Base-by-base conservation (phyloP, 1,140 invertebrate species). In the Pogonus chalceus region DNA sequence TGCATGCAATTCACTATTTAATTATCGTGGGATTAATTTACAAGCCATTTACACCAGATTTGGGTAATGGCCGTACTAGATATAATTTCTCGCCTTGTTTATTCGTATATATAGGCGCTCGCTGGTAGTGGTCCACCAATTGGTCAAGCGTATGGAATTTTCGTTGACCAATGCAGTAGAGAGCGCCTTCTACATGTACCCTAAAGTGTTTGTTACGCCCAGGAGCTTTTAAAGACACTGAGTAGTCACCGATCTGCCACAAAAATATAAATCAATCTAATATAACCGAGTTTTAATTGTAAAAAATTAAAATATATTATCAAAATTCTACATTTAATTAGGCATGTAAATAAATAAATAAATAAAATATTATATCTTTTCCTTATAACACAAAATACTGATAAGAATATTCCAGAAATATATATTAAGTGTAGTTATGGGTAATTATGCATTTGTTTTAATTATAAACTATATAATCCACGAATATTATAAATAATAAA, bases 171-270 rank as follows among this genome's bases (percentile, higher is more conserved):
- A 99, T 99, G 70, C 92, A 94, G 69, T 93, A 97, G 52, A 92
- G 80, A 23, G 82, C 84, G 58, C 90, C 89, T 72, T 96, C 92
- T 43, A 97, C 92, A 67, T 96, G 93, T 57, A 99, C 94, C 66
- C 96, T 85, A 76, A 99, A 99, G 74, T 99, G 96, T 72, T 99
- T 99, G 76, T 99, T 99, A 56, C 95, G 85, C 24, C 90, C 90
- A 48, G 92, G 88, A 43, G 96, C 96, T 77, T 98, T 98, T 62
- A 99, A 76, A 23, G 96, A 98, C 59, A 99, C 95, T 31, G 96
- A 98, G 73, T 90, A 98, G 74, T 99, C 96, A 55, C 96, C 96
- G 76, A 92, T 86, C 95, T 98, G n/a, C n/a, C n/a, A n/a, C n/a
- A n/a, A n/a, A n/a, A n/a, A n/a, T n/a, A n/a, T n/a, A n/a, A n/a